Conservation (phyloP, 2,113 vertebrate species). For the Tricholaema leucomelas region DNA sequence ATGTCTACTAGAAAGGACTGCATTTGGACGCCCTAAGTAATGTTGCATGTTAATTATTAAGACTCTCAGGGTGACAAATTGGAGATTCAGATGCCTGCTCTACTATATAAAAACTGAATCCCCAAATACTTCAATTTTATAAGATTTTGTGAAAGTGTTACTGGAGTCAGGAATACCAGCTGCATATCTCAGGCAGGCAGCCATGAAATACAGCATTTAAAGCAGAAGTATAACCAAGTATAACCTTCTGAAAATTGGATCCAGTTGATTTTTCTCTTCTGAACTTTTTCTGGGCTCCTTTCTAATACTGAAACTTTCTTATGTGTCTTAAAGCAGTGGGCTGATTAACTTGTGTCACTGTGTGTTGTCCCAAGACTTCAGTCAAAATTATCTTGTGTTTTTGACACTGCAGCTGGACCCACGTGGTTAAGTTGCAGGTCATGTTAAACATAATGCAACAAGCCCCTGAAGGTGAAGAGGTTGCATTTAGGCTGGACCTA, state of each 20-base stretch:
- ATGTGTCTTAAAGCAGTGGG: not conserved
- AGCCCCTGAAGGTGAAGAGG: not conserved
- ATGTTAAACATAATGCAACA: accelerated
- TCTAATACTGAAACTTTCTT: not conserved
- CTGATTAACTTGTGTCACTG: not conserved
- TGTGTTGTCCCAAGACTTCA: not conserved
- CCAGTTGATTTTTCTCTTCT: not conserved
- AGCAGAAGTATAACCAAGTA: not conserved
- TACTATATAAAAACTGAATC: not conserved
- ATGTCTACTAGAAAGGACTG: not conserved
- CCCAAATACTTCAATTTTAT: not conserved
- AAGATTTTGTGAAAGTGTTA: not conserved
- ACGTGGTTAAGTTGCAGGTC: not conserved
- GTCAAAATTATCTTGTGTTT: not conserved
- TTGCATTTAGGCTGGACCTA: not conserved
- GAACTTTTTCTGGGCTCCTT: not conserved
- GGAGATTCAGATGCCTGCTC: not conserved
- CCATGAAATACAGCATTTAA: not conserved
- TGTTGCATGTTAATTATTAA: not conserved
- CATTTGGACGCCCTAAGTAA: not conserved
- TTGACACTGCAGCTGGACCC: not conserved
- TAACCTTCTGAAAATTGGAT: not conserved
- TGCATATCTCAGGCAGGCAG: not conserved
- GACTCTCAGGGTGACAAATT: not conserved
- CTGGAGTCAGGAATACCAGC: not conserved